These are phyloP conservation scores for Zhuqinia jingwanae DNA, from an alignment of 2,888 invertebrate species.

Conservation along the genomic window DNA sequence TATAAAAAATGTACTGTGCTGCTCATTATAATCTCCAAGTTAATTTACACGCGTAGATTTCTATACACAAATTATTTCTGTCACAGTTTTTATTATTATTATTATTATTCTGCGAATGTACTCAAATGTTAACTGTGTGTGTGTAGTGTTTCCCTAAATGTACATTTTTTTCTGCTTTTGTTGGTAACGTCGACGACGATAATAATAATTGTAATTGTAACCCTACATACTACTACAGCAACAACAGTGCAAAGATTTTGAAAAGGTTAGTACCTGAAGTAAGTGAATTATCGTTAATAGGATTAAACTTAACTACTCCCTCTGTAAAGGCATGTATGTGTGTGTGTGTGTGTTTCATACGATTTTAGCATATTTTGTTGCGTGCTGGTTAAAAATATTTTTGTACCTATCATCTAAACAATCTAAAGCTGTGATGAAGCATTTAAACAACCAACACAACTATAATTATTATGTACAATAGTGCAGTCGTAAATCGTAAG, in stretches of 20 bases:
- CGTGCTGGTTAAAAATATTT: too few relatives aligned
- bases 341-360: too few relatives aligned
- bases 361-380: too few relatives aligned
- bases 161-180: background rate
- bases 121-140: background rate
- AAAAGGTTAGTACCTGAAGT: too few relatives aligned
- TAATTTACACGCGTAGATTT: background rate
- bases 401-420: too few relatives aligned
- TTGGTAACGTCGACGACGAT: background rate
- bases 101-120: background rate
- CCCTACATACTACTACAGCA: background rate
- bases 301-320: too few relatives aligned
- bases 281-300: too few relatives aligned
- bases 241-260: background rate
- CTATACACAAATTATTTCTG: background rate
- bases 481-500: too few relatives aligned
- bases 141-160: conserved; percentile 14
- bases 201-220: background rate
- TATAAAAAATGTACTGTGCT: background rate
- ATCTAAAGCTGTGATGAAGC: too few relatives aligned
- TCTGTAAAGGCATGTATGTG: too few relatives aligned
- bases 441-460: too few relatives aligned
- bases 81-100: background rate
- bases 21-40: background rate
- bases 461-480: too few relatives aligned